phyloP scores from a whole-genome alignment of 2,888 invertebrate genomes.

The Drosophila stalkeri region DNA sequence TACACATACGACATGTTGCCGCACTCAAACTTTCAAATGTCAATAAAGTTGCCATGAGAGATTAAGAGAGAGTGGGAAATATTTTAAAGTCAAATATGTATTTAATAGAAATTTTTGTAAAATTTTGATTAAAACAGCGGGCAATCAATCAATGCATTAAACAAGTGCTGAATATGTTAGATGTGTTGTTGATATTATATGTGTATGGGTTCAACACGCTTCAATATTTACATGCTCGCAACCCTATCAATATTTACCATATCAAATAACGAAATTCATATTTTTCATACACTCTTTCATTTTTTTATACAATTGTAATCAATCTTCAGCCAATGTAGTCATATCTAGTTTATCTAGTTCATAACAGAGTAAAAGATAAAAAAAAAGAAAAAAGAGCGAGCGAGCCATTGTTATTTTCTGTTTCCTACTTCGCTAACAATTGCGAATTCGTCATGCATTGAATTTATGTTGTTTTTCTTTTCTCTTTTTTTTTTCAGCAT shows the following conservation, averaged over 20 bases:
- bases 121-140: not conserved
- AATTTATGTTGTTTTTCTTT: conserved; percentile 37
- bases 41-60: conserved; percentile 17
- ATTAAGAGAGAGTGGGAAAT: not conserved
- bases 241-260: conserved; percentile 1
- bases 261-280: conserved; percentile 1
- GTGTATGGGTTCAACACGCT: no score
- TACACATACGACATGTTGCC: conserved; percentile 47
- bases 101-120: conserved; percentile 8
- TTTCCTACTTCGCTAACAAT: conserved; percentile 18
- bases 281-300: not conserved
- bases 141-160: not conserved
- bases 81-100: not conserved
- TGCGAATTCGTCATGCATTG: conserved; percentile 60
- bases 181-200: not conserved
- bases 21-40: conserved; percentile 54
- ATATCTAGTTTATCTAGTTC: not conserved
- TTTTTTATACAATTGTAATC: conserved; percentile 12
- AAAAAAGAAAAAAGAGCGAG: not conserved
- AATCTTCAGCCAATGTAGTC: conserved; percentile 8
- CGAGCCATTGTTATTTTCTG: conserved; percentile 7
- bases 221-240: not conserved
- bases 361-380: not conserved
- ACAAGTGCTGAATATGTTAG: not conserved
- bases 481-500: conserved; percentile 17